A percentile compares a stretch with the other conserved stretches of the same genome.
phyloP scores from a whole-genome alignment of 2,888 invertebrate species.

The Cantharis rufa region DNA sequence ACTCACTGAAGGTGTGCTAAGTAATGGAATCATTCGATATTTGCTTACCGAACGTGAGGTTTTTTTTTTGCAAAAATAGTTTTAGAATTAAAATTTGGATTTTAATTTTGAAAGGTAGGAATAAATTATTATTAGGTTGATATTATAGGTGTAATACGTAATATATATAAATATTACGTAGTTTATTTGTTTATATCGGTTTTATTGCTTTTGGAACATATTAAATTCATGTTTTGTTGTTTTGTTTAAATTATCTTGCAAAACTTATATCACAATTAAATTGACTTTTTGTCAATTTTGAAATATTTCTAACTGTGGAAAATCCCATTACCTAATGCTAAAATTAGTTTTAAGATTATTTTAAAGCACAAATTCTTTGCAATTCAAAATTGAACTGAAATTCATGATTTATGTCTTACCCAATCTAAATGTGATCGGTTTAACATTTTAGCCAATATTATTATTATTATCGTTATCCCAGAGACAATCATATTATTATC shows the following conservation, averaged over 20 bases:
- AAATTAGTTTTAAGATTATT: background rate
- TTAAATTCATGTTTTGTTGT: background rate
- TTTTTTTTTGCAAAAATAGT: background rate
- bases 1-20: too few relatives aligned
- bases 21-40: background rate
- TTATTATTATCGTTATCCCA: too few relatives aligned
- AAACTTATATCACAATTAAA: background rate
- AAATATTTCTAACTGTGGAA: background rate
- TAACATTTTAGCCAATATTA: too few relatives aligned
- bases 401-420: too few relatives aligned
- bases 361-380: too few relatives aligned
- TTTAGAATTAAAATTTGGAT: background rate
- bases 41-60: background rate
- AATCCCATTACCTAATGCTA: background rate
- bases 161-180: background rate
- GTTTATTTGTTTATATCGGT: background rate
- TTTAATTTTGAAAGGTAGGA: background rate
- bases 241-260: background rate
- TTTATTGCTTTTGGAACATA: background rate
- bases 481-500: too few relatives aligned
- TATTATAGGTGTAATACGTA: background rate
- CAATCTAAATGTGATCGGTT: too few relatives aligned
- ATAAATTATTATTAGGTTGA: background rate
- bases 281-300: background rate
- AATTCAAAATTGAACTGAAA: too few relatives aligned